Evolutionary conservation across 1,140 invertebrate genomes (phyloP).

Genomic region (Ips typographus): DNA sequence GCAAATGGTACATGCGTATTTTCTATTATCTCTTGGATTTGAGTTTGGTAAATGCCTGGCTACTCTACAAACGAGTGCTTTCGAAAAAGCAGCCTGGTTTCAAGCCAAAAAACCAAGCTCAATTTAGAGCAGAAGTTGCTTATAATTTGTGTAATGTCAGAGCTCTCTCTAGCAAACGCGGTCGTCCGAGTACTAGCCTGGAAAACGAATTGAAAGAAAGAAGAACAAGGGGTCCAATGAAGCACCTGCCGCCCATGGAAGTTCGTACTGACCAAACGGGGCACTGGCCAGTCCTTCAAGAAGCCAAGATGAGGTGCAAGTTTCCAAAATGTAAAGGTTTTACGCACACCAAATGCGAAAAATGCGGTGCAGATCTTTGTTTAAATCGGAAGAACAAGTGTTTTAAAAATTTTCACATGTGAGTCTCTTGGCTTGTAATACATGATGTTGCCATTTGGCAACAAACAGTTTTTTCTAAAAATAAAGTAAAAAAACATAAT

Average conservation of each 20-base stretch:
- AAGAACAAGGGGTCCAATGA: too few species aligned
- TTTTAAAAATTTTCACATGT: conserved; percentile 26
- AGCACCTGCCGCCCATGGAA: too few species aligned
- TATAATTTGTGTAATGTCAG: too few species aligned
- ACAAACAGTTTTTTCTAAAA: conserved; percentile 14
- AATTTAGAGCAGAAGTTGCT: conserved; percentile 38
- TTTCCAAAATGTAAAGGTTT: too few species aligned
- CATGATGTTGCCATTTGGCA: conserved; percentile 12
- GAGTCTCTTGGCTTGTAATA: not conserved
- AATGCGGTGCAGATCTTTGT: conserved; percentile 37
- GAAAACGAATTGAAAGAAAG: too few species aligned
- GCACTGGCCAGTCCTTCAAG: too few species aligned
- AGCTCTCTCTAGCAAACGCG: too few species aligned
- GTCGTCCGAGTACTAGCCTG: too few species aligned
- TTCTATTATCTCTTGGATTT: conserved; percentile 45
- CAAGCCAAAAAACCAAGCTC: conserved; percentile 19
- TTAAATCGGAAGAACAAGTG: conserved; percentile 37
- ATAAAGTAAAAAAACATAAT: conserved; percentile 1
- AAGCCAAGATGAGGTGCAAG: too few species aligned
- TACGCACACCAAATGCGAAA: conserved; percentile 30
- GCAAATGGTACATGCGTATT: too few species aligned
- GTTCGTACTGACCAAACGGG: too few species aligned
- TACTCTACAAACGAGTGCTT: conserved; percentile 28
- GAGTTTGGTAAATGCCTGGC: conserved; percentile 41
- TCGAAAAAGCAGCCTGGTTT: conserved; percentile 6